phyloP scores from a whole-genome alignment of 2,888 invertebrate species.

The Artemia sinica region DNA sequence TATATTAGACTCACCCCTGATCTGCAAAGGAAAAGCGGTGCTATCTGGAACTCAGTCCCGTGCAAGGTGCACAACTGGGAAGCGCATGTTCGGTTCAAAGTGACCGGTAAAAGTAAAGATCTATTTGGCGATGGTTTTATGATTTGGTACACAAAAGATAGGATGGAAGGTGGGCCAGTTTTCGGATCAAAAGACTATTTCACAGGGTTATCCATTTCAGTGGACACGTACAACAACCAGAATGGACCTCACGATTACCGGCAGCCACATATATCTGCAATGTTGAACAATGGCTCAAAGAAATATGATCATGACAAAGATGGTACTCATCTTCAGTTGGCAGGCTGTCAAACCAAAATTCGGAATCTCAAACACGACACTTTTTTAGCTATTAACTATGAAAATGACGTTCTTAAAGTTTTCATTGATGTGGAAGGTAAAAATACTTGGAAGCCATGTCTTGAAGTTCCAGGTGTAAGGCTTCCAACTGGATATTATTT shows the following conservation, averaged over 20 bases:
- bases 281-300: slow-evolving; percentile 88
- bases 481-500: slow-evolving; percentile 89
- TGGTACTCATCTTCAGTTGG: slow-evolving; percentile 90
- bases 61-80: slow-evolving; percentile 84
- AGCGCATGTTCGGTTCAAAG: slow-evolving; percentile 82
- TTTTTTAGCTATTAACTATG: slow-evolving; percentile 73
- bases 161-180: slow-evolving; percentile 64
- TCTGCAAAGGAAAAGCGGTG: slow-evolving; percentile 74
- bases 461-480: slow-evolving; percentile 67
- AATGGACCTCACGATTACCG: slow-evolving; percentile 84
- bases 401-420: slow-evolving; percentile 71
- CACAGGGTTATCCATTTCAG: slow-evolving; percentile 68
- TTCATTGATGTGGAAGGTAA: slow-evolving; percentile 79
- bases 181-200: slow-evolving; percentile 90
- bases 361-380: slow-evolving; percentile 79
- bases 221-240: slow-evolving; percentile 98
- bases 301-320: slow-evolving; percentile 96
- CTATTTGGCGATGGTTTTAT: slow-evolving; percentile 94
- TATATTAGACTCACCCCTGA: slow-evolving; percentile 86
- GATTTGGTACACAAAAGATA: slow-evolving; percentile 75
- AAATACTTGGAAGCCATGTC: slow-evolving; percentile 83
- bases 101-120: slow-evolving; percentile 83
- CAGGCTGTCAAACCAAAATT: slow-evolving; percentile 91
- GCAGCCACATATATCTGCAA: slow-evolving; percentile 96
- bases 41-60: slow-evolving; percentile 69